phyloP scores from a whole-genome alignment of 2,797 vertebrate species.

The Pipistrellus pygmaeus region DNA sequence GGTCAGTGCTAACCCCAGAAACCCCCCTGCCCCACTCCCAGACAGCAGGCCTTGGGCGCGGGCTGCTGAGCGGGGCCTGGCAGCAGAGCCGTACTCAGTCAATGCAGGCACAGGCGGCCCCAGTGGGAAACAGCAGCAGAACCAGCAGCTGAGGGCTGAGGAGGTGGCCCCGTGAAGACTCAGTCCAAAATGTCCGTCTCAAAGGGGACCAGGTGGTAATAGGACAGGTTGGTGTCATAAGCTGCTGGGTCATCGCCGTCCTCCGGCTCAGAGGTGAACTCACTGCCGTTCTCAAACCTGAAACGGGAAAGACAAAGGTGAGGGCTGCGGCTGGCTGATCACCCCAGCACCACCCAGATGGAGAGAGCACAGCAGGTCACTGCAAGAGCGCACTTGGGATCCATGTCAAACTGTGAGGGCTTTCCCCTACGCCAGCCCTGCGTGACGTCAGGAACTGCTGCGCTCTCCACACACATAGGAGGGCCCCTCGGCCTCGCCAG shows the following conservation, averaged over 20 bases:
- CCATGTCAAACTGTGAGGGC: background rate
- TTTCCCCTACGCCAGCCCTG: background rate
- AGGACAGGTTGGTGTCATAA: constrained; percentile 98
- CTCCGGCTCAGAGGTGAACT: constrained; percentile 92
- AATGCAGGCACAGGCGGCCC: background rate
- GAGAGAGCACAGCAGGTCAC: background rate
- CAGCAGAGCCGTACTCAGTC: constrained; percentile 15
- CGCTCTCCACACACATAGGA: background rate
- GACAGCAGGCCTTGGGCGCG: background rate
- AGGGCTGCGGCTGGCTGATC: background rate
- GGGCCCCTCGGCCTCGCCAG: background rate
- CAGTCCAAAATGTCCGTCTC: constrained; percentile 98
- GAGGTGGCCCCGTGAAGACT: constrained; percentile 69
- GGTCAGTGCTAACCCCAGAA: background rate
- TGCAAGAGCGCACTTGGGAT: background rate
- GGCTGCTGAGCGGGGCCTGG: background rate
- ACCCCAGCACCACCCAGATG: accelerated
- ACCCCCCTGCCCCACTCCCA: background rate
- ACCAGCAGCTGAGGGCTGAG: background rate
- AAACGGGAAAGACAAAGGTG: constrained; percentile 38
- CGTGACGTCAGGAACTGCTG: background rate
- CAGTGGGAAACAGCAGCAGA: constrained; percentile 60
- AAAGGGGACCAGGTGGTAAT: constrained; percentile 98
- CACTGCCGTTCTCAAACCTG: constrained; percentile 94
- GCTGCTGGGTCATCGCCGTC: constrained; percentile 92